Evolutionary conservation across 2,888 invertebrate species (phyloP).

Genomic region (Athalia rosae): DNA sequence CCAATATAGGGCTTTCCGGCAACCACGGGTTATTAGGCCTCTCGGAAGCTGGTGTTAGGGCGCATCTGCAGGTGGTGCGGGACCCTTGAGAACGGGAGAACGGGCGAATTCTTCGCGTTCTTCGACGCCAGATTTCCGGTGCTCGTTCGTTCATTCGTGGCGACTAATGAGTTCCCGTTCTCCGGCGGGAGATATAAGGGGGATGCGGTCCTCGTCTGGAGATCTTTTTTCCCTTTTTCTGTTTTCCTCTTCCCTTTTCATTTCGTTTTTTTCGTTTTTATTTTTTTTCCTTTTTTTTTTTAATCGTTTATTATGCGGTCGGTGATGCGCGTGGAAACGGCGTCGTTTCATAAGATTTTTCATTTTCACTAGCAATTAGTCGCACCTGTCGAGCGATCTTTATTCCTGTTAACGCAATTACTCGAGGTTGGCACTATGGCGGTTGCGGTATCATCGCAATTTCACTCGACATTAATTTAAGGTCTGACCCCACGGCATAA

Average conservation of each 20-base stretch:
- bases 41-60: conserved; percentile 22
- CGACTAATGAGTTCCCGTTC: conserved; percentile 28
- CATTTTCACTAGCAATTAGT: conserved; percentile 33
- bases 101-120: conserved; percentile 30
- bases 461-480: conserved; percentile 33
- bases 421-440: not conserved
- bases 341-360: conserved; percentile 31
- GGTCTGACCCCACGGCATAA: conserved; percentile 8
- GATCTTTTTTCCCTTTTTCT: not conserved
- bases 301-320: too few species aligned
- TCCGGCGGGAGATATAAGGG: not conserved
- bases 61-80: not conserved
- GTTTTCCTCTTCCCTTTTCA: not conserved
- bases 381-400: conserved; percentile 30
- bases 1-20: conserved; percentile 39
- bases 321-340: not conserved
- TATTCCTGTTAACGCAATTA: conserved; percentile 26
- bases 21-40: conserved; percentile 43
- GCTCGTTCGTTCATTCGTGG: conserved; percentile 6
- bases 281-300: too few species aligned
- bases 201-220: not conserved
- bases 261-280: too few species aligned
- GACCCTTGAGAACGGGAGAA: conserved; percentile 15
- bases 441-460: conserved; percentile 30
- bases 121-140: conserved; percentile 28